A percentile compares a stretch with the other conserved stretches of the same genome.
Evolutionary conservation across 2,113 vertebrate species (phyloP).

Genomic region (Leucoraja erinaceus): DNA sequence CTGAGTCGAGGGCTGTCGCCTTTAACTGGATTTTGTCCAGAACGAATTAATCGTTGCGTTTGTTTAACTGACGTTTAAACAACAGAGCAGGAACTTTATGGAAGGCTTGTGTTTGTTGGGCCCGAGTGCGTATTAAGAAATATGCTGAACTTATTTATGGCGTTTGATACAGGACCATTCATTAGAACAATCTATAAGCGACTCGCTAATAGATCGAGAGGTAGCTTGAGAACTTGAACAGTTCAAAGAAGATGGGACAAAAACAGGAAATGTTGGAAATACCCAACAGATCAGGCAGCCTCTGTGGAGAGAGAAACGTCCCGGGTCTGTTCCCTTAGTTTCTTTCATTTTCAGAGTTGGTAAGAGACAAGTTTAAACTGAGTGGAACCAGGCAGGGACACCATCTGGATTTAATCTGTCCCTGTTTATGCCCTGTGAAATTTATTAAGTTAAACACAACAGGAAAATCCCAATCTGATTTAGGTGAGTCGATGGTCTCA

Average conservation of each 20-base stretch:
- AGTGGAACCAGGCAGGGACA: not conserved
- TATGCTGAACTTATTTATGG: not conserved
- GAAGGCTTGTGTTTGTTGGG: not conserved
- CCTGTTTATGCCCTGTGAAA: not conserved
- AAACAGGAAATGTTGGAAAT: too few relatives aligned
- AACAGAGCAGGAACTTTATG: not conserved
- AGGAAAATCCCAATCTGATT: not conserved
- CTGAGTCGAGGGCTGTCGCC: not conserved
- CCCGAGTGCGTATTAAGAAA: not conserved
- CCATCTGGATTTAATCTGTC: not conserved
- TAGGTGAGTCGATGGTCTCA: not conserved
- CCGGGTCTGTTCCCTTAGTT: too few relatives aligned
- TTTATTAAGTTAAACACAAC: not conserved
- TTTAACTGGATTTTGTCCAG: not conserved
- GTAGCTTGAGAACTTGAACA: not conserved
- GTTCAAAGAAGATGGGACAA: not conserved
- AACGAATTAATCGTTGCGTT: not conserved
- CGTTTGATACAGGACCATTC: too few relatives aligned
- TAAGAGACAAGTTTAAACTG: not conserved
- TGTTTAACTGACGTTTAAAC: not conserved
- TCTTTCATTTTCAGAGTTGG: not conserved
- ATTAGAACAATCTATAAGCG: not conserved
- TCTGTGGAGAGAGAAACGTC: too few relatives aligned
- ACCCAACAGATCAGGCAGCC: too few relatives aligned
- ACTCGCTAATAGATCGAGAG: not conserved